A percentile compares a stretch with the other conserved stretches of the same genome.
Conservation (phyloP, 2,888 invertebrate species). For the Micropterix aruncella region DNA sequence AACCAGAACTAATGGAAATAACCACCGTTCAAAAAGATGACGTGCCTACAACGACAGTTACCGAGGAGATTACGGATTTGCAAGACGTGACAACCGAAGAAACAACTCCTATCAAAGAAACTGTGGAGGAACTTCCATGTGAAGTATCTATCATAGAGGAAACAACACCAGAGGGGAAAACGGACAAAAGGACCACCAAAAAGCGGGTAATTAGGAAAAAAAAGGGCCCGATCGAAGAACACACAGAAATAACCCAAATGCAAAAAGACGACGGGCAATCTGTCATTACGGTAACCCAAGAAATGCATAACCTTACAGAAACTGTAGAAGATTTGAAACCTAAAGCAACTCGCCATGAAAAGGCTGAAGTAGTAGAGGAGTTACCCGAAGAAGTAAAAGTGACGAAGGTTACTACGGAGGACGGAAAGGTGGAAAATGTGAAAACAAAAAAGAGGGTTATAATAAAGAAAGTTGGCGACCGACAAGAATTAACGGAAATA, state of each 20-base stretch:
- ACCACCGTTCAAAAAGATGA: conserved; percentile 26
- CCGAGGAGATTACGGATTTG: no score
- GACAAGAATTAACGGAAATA: conserved; percentile 13
- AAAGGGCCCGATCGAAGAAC: no score
- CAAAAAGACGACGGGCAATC: conserved; percentile 8
- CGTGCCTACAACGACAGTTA: no score
- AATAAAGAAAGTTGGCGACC: conserved; percentile 11
- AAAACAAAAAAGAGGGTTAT: conserved; percentile 12
- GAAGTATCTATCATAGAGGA: no score
- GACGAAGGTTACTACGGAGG: not conserved
- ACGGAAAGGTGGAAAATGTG: conserved; percentile 5
- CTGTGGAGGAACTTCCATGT: no score
- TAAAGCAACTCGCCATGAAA: no score
- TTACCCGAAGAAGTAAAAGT: conserved; percentile 14
- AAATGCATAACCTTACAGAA: not conserved
- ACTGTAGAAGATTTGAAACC: no score
- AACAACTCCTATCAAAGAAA: no score
- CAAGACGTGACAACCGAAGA: no score
- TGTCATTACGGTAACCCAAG: conserved; percentile 3
- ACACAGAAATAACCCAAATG: conserved; percentile 5
- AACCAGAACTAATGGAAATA: conserved; percentile 30
- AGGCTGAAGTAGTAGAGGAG: conserved; percentile 7
- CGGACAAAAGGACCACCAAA: no score
- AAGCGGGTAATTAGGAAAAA: no score
- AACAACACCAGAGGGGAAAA: no score